These are phyloP conservation scores for Thumatha senex DNA, from an alignment of 2,888 invertebrate genomes.

Conservation along the genomic window DNA sequence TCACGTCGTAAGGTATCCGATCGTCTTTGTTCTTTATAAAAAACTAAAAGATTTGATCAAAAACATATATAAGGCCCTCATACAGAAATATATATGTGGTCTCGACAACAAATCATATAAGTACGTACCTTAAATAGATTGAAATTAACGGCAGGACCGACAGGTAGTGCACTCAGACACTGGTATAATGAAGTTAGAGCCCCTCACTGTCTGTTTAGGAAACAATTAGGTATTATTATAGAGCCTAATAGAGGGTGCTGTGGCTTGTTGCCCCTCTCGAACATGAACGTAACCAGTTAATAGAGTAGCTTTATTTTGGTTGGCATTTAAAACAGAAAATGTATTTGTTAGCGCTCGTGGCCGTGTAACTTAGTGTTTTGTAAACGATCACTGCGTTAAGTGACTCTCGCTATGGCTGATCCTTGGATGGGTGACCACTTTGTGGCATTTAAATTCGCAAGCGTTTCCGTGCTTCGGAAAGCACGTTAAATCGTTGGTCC, in stretches of 20 bases:
- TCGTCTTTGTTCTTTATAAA: background rate
- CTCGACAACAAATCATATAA: background rate
- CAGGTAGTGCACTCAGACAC: constrained; percentile 39
- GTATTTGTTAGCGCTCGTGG: too few species aligned
- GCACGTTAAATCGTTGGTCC: too few species aligned
- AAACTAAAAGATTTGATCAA: too few species aligned
- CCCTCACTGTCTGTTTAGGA: constrained; percentile 74
- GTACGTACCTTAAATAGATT: constrained; percentile 7
- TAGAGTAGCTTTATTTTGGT: background rate
- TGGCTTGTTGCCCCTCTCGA: constrained; percentile 8
- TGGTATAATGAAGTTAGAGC: constrained; percentile 59
- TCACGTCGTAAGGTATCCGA: constrained; percentile 12
- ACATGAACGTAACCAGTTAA: constrained; percentile 3
- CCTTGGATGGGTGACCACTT: too few species aligned
- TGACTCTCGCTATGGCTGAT: too few species aligned
- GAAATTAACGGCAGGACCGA: constrained; percentile 21
- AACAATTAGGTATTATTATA: constrained; percentile 77
- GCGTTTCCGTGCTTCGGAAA: too few species aligned
- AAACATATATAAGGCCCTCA: too few species aligned
- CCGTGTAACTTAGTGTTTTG: too few species aligned
- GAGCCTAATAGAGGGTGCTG: constrained; percentile 46
- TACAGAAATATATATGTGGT: too few species aligned
- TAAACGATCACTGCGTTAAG: too few species aligned
- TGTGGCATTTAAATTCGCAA: too few species aligned
- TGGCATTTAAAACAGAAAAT: too few species aligned